A percentile compares a stretch with the other conserved stretches of the same genome.
These are phyloP conservation scores for Corythoichthys intestinalis DNA, from an alignment of 2,113 vertebrate species.

Conservation along the genomic window DNA sequence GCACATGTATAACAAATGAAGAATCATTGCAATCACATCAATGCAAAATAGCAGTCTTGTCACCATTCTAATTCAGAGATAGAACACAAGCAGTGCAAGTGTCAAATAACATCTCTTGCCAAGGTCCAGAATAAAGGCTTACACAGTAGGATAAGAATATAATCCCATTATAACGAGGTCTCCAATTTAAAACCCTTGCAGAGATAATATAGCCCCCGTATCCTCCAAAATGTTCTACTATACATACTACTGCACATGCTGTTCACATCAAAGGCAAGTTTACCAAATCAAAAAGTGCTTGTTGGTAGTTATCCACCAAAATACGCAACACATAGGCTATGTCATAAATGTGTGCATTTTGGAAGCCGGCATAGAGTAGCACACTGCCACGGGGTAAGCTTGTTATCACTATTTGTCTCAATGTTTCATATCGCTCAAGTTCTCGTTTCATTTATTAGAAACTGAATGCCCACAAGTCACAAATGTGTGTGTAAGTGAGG, in stretches of 20 bases:
- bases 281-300: conserved; percentile 31
- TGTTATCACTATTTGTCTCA: conserved; percentile 49
- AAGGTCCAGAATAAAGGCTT: conserved; percentile 2
- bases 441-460: conserved; percentile 42
- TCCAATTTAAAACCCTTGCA: conserved; percentile 20
- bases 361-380: conserved; percentile 30
- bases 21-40: not conserved
- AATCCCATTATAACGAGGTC: conserved; percentile 35
- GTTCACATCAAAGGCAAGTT: conserved; percentile 19
- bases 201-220: conserved; percentile 12
- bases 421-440: conserved; percentile 48
- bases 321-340: conserved; percentile 16
- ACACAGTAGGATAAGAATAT: conserved; percentile 23
- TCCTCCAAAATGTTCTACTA: not conserved
- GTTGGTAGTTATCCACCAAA: conserved; percentile 15
- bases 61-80: conserved; percentile 2
- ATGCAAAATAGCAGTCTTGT: not conserved
- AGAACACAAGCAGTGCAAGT: not conserved
- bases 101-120: conserved; percentile 13
- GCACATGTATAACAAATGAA: not conserved
- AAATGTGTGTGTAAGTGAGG: conserved; percentile 3
- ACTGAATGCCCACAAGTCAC: not conserved
- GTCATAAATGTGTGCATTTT: conserved; percentile 31
- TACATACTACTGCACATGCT: not conserved
- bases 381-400: conserved; percentile 38